Evolutionary conservation across 2,888 invertebrate species (phyloP), one percentile per base, ranked within the genome.

Genomic region (Tenthredo scrophulariae): DNA sequence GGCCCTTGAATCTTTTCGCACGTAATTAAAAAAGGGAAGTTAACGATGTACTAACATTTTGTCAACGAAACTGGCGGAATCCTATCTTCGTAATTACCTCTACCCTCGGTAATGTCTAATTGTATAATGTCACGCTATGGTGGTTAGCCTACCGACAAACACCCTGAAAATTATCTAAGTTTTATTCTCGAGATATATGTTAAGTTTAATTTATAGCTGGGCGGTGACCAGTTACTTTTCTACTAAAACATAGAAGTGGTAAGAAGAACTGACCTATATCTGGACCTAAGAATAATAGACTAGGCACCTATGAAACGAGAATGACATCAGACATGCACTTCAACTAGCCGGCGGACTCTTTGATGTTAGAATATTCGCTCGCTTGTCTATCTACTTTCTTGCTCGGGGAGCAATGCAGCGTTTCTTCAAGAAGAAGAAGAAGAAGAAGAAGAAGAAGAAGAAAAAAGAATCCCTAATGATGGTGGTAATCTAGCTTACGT

Each of bases 321-420:
- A 86, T 86, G 85, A 86, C 87, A 84, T 84, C 85, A 79, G 67
- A 84, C 84, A n/a, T 50, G 72, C 83, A 82, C 83, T 87, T 70
- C 70, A 80, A 86, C 84, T 79, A 65, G 83, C 15, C 67, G 84
- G 85, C 87, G 85, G 80, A 54, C 83, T 86, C 88, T 89, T 89
- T 89, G 88, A 89, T 88, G 67, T 83, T 40, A 43, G 67, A 50
- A 83, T 67, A 83, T 67, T 83, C 67, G 83, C 83, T 67, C 67
- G 83, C 70, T 67, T 50, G 83, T 83, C 83, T 46, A 83, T 65
- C 67, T 46, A 29, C 67, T 67, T 83, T 65, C 83, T 70, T 70
- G 83, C 70, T 83, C 83, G 50, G 46, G 62, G 50, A 46, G 83
- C 46, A 43, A 43, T 7, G 83, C 70, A 46, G 29, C 40, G 62